phyloP scores from a whole-genome alignment of 1,140 invertebrate genomes.

The Drosophila arizonae region DNA sequence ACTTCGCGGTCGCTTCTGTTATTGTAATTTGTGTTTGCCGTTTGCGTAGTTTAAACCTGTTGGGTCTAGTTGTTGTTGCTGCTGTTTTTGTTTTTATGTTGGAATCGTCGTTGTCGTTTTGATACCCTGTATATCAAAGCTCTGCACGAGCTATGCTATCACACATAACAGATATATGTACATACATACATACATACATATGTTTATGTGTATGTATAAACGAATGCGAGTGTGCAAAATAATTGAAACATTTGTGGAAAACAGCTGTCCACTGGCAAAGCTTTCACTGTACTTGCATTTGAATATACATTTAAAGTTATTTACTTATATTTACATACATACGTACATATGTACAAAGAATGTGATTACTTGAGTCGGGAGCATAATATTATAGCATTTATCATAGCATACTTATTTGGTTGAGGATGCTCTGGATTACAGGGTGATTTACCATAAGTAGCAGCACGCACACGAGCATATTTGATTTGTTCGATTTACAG shows the following conservation, averaged over 20 bases:
- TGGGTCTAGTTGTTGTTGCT: constrained; percentile 40
- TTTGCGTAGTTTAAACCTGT: constrained; percentile 69
- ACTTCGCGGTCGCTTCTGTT: constrained; percentile 58
- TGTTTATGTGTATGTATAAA: too few species aligned
- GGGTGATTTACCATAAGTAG: not conserved
- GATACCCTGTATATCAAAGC: not conserved
- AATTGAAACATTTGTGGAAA: too few species aligned
- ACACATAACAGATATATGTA: not conserved
- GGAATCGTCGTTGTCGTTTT: constrained; percentile 11
- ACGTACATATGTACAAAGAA: not conserved
- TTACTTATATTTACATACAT: not conserved
- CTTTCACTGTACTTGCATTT: not conserved
- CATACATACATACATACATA: not conserved
- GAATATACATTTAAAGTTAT: not conserved
- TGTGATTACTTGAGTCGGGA: too few species aligned
- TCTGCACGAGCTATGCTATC: not conserved
- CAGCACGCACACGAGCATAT: not conserved
- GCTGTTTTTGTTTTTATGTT: constrained; percentile 3
- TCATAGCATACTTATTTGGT: constrained; percentile 11
- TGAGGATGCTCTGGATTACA: not conserved
- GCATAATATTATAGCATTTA: not conserved
- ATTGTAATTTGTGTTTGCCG: constrained; percentile 60
- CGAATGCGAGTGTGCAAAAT: not conserved
- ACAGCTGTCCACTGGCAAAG: too few species aligned
- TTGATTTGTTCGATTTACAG: constrained; percentile 4